Percentiles rank a stretch among this genome's conserved stretches.
phyloP scores from a whole-genome alignment of 2,888 invertebrate species.

The Watsonalla cultraria region DNA sequence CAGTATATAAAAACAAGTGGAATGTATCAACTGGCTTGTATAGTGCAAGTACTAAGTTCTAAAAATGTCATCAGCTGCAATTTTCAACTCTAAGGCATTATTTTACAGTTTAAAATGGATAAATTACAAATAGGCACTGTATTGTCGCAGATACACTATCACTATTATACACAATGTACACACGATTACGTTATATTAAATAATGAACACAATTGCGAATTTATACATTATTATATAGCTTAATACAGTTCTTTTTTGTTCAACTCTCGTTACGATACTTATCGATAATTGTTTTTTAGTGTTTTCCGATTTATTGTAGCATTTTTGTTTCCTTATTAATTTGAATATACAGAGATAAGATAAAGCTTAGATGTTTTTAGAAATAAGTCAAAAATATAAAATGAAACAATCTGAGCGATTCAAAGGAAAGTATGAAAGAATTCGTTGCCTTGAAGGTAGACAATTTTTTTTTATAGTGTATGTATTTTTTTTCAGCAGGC shows the following conservation, averaged over 20 bases:
- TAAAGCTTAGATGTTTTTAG: too few species aligned
- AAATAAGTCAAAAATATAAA: too few species aligned
- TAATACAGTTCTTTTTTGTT: constrained; percentile 29
- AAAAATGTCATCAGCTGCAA: constrained; percentile 16
- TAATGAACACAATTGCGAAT: constrained; percentile 66
- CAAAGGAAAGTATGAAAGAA: too few species aligned
- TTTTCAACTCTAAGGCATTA: constrained; percentile 10
- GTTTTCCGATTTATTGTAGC: neutral
- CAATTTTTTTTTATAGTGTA: too few species aligned
- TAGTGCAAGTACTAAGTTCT: neutral
- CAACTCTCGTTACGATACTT: neutral
- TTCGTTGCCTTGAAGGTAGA: too few species aligned
- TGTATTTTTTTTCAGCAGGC: too few species aligned
- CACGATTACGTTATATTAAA: constrained; percentile 47
- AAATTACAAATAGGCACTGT: neutral
- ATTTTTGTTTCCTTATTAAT: too few species aligned
- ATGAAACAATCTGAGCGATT: too few species aligned
- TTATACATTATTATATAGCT: constrained; percentile 23
- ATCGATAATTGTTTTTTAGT: neutral
- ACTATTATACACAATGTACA: constrained; percentile 60
- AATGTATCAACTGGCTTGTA: neutral
- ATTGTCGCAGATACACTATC: constrained; percentile 9
- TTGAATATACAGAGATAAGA: too few species aligned
- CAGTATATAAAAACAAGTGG: too few species aligned
- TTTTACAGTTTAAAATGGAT: neutral